Conservation (phyloP, 2,113 vertebrate genomes). For the Xiphophorus couchianus region DNA sequence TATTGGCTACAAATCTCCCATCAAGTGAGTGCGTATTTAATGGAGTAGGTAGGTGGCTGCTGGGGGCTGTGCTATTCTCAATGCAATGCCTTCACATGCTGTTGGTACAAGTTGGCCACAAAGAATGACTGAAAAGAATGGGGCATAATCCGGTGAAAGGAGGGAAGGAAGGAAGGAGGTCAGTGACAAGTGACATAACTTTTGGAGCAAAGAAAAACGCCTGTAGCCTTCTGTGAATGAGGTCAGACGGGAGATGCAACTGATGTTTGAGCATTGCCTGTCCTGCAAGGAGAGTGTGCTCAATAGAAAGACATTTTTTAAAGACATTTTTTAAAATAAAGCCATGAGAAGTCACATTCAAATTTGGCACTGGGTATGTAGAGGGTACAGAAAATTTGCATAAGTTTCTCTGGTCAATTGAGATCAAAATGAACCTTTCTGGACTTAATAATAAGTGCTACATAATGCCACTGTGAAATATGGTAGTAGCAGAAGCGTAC, state of each 20-base stretch:
- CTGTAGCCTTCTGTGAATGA: constrained; percentile 41
- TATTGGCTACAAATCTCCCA: constrained; percentile 77
- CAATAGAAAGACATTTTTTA: constrained; percentile 7
- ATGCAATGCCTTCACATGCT: constrained; percentile 30
- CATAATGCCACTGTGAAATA: background rate
- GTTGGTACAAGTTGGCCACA: constrained; percentile 30
- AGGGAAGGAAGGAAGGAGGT: constrained; percentile 18
- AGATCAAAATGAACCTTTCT: background rate
- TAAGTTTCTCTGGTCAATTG: background rate
- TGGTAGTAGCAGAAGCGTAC: too few relatives aligned
- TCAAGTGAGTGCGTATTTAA: constrained; percentile 77
- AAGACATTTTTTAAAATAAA: background rate
- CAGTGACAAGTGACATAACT: constrained; percentile 62
- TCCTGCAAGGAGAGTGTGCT: constrained; percentile 26
- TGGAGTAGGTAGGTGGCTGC: constrained; percentile 61
- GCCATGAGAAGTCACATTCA: background rate
- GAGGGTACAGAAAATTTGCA: background rate
- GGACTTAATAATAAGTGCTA: background rate
- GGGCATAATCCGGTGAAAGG: constrained; percentile 40
- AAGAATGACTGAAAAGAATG: constrained; percentile 36
- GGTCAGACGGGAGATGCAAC: constrained; percentile 62
- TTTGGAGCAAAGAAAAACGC: constrained; percentile 32
- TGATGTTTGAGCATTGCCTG: constrained; percentile 48
- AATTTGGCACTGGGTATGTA: background rate
- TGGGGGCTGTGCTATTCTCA: constrained; percentile 23